A percentile compares a stretch with the other conserved stretches of the same genome.
phyloP scores from a whole-genome alignment of 2,113 vertebrate genomes.

The Lampris megalopsis region DNA sequence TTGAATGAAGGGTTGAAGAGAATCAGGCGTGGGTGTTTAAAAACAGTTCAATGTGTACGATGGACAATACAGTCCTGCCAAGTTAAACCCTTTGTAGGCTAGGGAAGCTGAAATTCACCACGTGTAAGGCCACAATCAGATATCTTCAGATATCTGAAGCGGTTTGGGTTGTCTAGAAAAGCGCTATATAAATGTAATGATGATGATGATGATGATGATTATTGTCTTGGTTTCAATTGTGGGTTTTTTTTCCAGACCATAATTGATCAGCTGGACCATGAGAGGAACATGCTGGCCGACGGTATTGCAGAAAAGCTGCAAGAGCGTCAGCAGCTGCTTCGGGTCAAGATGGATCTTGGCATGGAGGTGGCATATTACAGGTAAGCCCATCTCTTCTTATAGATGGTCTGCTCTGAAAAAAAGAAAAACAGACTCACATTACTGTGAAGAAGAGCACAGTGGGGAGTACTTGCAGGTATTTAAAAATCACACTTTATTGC shows the following conservation, averaged over 20 bases:
- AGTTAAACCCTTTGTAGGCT: conserved; percentile 15
- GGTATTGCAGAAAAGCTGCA: conserved; percentile 86
- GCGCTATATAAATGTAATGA: too few relatives aligned
- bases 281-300: conserved; percentile 85
- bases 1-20: conserved; percentile 34
- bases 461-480: too few relatives aligned
- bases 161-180: too few relatives aligned
- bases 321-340: conserved; percentile 92
- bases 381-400: conserved; percentile 68
- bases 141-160: too few relatives aligned
- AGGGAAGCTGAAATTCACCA: too few relatives aligned
- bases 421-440: too few relatives aligned
- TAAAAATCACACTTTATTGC: too few relatives aligned
- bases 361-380: conserved; percentile 95
- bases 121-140: too few relatives aligned
- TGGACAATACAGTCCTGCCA: conserved; percentile 14
- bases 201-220: too few relatives aligned
- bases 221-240: too few relatives aligned
- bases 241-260: conserved; percentile 80
- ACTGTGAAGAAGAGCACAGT: too few relatives aligned
- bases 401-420: not conserved
- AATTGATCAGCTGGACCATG: conserved; percentile 88
- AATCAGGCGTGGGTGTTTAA: conserved; percentile 6
- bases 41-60: conserved; percentile 31
- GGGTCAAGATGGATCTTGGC: conserved; percentile 91